Percentiles rank a stretch among this genome's conserved stretches.
phyloP scores from a whole-genome alignment of 2,113 vertebrate species.

The Rhinichthys klamathensis region DNA sequence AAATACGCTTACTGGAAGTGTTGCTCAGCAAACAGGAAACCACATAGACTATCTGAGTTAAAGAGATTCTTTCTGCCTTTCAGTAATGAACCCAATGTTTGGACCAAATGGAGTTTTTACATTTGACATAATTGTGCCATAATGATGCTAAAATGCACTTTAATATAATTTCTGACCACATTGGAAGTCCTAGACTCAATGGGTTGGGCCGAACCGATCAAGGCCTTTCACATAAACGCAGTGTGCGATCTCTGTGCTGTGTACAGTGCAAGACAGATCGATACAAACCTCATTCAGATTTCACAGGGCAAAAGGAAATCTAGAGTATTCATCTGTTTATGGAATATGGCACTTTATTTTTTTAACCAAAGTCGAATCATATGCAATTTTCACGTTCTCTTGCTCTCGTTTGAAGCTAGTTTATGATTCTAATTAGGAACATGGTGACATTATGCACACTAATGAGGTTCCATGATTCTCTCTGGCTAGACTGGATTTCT shows the following conservation, averaged over 20 bases:
- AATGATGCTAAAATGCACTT: conserved; percentile 64
- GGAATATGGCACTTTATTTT: conserved; percentile 66
- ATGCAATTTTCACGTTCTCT: conserved; percentile 53
- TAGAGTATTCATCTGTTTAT: conserved; percentile 29
- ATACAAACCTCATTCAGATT: conserved; percentile 35
- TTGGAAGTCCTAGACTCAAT: conserved; percentile 25
- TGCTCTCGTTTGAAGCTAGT: conserved; percentile 44
- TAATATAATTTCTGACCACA: conserved; percentile 38
- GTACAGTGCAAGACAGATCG: conserved; percentile 18
- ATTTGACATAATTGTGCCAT: conserved; percentile 57
- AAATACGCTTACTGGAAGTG: conserved; percentile 90
- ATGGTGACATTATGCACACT: conserved; percentile 40
- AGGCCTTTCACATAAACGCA: conserved; percentile 42
- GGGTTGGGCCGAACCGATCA: conserved; percentile 15
- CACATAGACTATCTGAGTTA: conserved; percentile 53
- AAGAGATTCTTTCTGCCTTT: conserved; percentile 45
- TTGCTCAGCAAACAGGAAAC: conserved; percentile 93
- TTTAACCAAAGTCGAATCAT: conserved; percentile 55
- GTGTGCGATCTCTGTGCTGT: conserved; percentile 41
- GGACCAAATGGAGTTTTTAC: conserved; percentile 60
- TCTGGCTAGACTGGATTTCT: background rate
- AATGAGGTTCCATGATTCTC: conserved; percentile 35
- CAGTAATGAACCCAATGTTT: conserved; percentile 43
- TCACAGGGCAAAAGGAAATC: conserved; percentile 19
- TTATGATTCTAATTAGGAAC: conserved; percentile 44